These are phyloP conservation scores for Panthera leo DNA, from an alignment of 2,113 vertebrate genomes.

Conservation along the genomic window DNA sequence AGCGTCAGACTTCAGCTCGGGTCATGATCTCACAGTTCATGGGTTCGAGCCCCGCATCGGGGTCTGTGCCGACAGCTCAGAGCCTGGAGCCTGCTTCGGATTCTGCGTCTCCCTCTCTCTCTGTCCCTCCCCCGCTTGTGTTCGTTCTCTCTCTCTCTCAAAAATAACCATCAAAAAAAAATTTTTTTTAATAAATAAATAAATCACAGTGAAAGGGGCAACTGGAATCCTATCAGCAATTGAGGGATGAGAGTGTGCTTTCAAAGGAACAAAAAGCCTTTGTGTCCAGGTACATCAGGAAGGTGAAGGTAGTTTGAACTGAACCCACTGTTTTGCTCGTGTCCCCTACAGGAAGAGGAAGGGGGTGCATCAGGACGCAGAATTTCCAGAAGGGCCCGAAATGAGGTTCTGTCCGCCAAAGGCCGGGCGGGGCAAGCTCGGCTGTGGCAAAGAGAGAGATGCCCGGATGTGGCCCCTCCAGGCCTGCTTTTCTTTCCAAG, in stretches of 20 bases:
- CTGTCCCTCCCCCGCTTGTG: no score
- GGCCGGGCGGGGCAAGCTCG: fast-evolving
- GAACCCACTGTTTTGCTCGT: neutral
- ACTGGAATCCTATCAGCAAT: fast-evolving
- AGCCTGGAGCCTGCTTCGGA: no score
- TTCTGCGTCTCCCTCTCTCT: no score
- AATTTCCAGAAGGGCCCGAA: neutral
- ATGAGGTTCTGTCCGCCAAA: no score
- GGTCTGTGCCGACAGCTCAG: no score
- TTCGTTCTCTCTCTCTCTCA: no score
- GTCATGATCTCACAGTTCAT: no score
- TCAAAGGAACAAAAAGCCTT: neutral
- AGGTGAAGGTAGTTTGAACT: neutral
- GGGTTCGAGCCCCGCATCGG: no score
- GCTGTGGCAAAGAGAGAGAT: fast-evolving
- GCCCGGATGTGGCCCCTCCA: no score
- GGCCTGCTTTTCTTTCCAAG: neutral
- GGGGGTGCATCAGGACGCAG: neutral
- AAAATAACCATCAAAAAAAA: no score
- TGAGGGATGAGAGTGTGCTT: fast-evolving
- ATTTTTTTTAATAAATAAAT: no score
- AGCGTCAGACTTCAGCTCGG: no score
- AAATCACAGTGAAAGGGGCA: neutral
- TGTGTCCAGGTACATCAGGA: neutral
- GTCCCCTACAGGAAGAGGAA: fast-evolving